These are phyloP conservation scores for Diorhabda elongata DNA, from an alignment of 1,140 invertebrate species.

Conservation along the genomic window DNA sequence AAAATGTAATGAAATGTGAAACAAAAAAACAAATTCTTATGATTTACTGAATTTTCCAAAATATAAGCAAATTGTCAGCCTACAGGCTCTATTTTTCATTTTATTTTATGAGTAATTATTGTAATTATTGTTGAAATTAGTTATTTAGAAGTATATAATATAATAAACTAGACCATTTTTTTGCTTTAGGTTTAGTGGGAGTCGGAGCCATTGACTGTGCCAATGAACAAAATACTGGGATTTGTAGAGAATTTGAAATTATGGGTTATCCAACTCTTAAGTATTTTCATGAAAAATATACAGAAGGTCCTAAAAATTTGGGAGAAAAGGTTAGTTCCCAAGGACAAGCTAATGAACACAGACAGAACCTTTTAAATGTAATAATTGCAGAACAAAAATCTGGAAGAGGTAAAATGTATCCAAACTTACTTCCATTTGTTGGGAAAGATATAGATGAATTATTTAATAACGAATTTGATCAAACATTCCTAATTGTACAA, in stretches of 20 bases:
- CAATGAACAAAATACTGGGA: conserved; percentile 68
- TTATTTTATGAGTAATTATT: no score
- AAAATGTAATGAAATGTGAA: no score
- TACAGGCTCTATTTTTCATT: no score
- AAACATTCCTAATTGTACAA: conserved; percentile 61
- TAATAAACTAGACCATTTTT: no score
- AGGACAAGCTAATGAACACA: conserved; percentile 54
- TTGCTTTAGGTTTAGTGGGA: conserved; percentile 41
- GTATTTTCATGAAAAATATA: conserved; percentile 65
- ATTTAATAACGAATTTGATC: conserved; percentile 41
- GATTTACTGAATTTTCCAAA: no score
- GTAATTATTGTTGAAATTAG: no score
- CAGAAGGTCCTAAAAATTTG: conserved; percentile 52
- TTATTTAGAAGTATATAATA: no score
- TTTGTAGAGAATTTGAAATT: conserved; percentile 81
- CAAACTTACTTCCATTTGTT: conserved; percentile 58
- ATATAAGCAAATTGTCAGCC: no score
- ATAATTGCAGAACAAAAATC: conserved; percentile 59
- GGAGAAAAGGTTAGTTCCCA: conserved; percentile 50
- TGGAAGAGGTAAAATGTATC: conserved; percentile 55
- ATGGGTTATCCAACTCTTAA: conserved; percentile 80
- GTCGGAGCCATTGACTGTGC: conserved; percentile 67
- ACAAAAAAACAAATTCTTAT: no score
- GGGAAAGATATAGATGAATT: conserved; percentile 46
- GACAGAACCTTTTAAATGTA: conserved; percentile 53